phyloP scores from a whole-genome alignment of 2,888 invertebrate species.

The Syrista parreyssii region DNA sequence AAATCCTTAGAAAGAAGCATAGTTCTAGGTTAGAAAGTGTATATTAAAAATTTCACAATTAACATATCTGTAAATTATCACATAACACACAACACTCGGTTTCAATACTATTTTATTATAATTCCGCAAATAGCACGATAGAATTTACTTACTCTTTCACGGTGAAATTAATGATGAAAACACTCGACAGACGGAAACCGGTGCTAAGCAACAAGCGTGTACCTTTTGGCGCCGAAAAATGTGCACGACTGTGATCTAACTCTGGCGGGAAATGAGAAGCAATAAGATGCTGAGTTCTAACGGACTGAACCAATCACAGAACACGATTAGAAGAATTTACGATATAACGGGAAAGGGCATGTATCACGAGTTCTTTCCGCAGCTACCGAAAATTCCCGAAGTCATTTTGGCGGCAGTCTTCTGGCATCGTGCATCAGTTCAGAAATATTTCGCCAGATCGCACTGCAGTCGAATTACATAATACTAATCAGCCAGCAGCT shows the following conservation, averaged over 20 bases:
- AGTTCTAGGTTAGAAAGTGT: slow-evolving; percentile 2
- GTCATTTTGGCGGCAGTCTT: neutral
- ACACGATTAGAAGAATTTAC: neutral
- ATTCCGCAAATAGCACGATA: neutral
- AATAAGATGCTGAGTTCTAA: neutral
- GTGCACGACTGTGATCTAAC: slow-evolving; percentile 3
- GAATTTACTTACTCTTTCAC: slow-evolving; percentile 11
- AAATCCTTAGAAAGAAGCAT: slow-evolving; percentile 3
- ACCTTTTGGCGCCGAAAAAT: slow-evolving; percentile 24
- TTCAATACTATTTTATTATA: neutral
- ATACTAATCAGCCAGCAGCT: too few species aligned
- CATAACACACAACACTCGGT: neutral
- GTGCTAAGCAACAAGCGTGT: slow-evolving; percentile 25
- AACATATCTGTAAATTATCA: neutral
- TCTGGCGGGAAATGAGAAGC: slow-evolving; percentile 15
- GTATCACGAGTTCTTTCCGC: neutral
- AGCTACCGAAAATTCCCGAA: neutral
- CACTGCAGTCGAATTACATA: too few species aligned
- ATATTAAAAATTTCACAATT: neutral
- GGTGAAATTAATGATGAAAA: slow-evolving; percentile 11
- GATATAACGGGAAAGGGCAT: neutral
- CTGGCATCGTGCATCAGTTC: neutral
- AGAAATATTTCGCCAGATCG: too few species aligned
- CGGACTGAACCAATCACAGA: neutral
- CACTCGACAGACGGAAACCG: slow-evolving; percentile 19